A percentile compares a stretch with the other conserved stretches of the same genome.
Evolutionary conservation across 1,140 invertebrate species (phyloP).

Genomic region (Diachasmimorpha longicaudata): DNA sequence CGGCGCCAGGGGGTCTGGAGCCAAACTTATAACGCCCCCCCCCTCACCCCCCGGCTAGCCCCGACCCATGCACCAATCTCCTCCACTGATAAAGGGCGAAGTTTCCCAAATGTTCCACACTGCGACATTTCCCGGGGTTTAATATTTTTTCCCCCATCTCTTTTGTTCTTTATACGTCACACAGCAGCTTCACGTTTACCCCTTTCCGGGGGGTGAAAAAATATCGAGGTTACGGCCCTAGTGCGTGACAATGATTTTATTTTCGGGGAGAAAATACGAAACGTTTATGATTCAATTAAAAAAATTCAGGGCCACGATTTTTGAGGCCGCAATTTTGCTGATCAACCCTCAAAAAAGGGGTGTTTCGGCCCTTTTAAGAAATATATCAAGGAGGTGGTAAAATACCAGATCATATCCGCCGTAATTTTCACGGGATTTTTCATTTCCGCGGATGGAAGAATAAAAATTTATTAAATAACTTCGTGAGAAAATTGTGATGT

Average conservation of each 20-base stretch:
- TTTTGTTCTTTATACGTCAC: background rate
- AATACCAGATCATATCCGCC: too few species aligned
- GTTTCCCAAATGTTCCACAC: slow-evolving; percentile 29
- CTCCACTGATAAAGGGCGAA: slow-evolving; percentile 37
- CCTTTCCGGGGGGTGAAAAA: background rate
- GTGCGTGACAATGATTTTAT: background rate
- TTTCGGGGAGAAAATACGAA: too few species aligned
- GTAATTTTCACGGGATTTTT: too few species aligned
- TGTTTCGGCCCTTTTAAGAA: too few species aligned
- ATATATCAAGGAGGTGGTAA: too few species aligned
- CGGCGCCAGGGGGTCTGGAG: slow-evolving; percentile 59
- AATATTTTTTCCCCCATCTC: slow-evolving; percentile 23
- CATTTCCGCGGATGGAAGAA: too few species aligned
- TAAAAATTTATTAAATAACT: background rate
- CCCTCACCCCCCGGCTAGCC: too few species aligned
- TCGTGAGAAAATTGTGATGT: background rate
- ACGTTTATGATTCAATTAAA: too few species aligned
- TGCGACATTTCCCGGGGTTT: slow-evolving; percentile 25
- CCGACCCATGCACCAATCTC: slow-evolving; percentile 31
- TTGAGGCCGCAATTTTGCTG: too few species aligned
- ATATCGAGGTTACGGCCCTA: slow-evolving; percentile 13
- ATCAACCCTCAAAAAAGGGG: too few species aligned
- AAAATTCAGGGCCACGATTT: too few species aligned
- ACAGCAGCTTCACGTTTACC: background rate
- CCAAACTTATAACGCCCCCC: slow-evolving; percentile 42